Percentiles rank a stretch among this genome's conserved stretches.
Conservation (phyloP, 2,888 invertebrate genomes). For the Penaeus monodon region DNA sequence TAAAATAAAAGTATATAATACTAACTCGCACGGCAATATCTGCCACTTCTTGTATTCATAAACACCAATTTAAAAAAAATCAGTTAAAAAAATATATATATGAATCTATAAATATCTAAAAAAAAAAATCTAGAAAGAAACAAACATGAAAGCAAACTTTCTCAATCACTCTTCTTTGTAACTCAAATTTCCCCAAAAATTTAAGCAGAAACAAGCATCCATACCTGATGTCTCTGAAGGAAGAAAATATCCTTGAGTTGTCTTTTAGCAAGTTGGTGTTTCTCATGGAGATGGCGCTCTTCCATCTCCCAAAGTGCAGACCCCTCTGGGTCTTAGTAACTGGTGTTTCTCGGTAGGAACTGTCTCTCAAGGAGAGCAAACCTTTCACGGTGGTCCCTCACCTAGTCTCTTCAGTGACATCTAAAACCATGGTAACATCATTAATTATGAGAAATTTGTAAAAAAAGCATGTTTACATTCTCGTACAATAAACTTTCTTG, state of each 20-base stretch:
- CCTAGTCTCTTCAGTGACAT: constrained; percentile 85
- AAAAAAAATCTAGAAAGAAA: too few species aligned
- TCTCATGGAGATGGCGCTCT: constrained; percentile 96
- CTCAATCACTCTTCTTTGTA: too few species aligned
- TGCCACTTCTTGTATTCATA: too few species aligned
- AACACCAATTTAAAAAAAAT: too few species aligned
- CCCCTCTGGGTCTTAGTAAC: constrained; percentile 88
- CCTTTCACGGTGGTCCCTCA: constrained; percentile 89
- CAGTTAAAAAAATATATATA: too few species aligned
- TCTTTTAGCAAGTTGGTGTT: constrained; percentile 91
- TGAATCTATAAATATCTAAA: too few species aligned
- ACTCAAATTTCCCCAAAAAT: too few species aligned
- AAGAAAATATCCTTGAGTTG: constrained; percentile 95
- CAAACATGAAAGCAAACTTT: too few species aligned
- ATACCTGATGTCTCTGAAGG: constrained; percentile 89
- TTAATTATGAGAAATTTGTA: neutral
- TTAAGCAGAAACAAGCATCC: neutral
- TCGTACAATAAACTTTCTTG: too few species aligned
- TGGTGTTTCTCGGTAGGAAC: constrained; percentile 94
- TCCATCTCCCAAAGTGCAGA: constrained; percentile 97
- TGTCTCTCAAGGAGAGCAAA: constrained; percentile 94
- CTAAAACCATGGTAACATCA: constrained; percentile 21
- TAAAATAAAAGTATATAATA: neutral
- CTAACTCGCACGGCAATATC: neutral
- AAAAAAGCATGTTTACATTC: neutral